Conservation (phyloP, 2,113 vertebrate species). For the Sander lucioperca region DNA sequence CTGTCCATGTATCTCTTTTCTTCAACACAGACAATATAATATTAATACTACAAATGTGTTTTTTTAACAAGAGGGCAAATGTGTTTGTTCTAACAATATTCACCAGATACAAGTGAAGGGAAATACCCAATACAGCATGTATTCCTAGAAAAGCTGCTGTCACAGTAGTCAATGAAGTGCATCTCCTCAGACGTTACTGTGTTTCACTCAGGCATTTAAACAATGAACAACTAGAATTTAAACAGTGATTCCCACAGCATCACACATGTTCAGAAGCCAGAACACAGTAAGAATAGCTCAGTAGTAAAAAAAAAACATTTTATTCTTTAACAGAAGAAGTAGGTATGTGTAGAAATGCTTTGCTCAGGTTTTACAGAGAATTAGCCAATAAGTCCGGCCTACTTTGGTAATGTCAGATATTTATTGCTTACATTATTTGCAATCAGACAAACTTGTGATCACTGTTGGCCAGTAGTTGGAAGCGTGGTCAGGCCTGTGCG, state of each 20-base stretch:
- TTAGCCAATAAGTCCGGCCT: neutral
- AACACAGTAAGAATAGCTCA: neutral
- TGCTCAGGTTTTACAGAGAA: neutral
- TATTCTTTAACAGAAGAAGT: neutral
- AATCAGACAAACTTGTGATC: neutral
- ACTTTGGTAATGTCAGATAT: neutral
- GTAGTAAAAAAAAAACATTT: neutral
- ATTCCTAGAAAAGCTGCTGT: neutral
- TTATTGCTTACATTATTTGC: neutral
- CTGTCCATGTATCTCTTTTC: too few relatives aligned
- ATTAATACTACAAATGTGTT: neutral
- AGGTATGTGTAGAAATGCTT: neutral
- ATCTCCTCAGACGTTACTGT: neutral
- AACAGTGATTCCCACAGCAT: neutral
- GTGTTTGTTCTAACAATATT: neutral
- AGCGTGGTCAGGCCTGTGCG: neutral
- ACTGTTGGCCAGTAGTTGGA: slow-evolving; percentile 1
- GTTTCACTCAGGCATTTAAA: neutral
- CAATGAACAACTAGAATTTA: too few relatives aligned
- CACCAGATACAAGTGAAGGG: neutral
- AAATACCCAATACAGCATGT: neutral
- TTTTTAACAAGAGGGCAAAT: neutral
- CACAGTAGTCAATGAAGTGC: neutral
- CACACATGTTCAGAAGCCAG: neutral
- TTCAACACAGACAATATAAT: too few relatives aligned